Evolutionary conservation across 2,888 invertebrate genomes (phyloP), one percentile per base, ranked within the genome.

Genomic region (Aproaerema taeniolella): DNA sequence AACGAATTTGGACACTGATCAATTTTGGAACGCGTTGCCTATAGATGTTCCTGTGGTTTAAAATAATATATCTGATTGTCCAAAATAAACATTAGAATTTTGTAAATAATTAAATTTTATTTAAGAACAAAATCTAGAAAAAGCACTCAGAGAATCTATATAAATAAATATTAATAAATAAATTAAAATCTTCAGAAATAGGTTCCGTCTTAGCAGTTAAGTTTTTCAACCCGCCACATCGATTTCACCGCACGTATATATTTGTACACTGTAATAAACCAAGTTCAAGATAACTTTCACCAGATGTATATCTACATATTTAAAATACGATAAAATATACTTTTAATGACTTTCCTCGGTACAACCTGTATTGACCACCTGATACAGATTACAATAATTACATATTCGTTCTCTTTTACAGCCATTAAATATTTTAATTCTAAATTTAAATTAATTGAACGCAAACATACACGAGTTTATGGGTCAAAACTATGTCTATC

Each of bases 271-370:
- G 70, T 82, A 80, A 83, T 72, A 75, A 79, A 75, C 73, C 58
- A 63, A 75, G 75, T 73, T 66, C 63, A 68, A 73, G 65, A 68
- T 73, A 70, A 80, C 82, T 85, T 82, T 83, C 83, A 65, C 80
- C 70, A 75, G 81, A 85, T 83, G 66, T 70, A 67, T 81, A 83
- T 85, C 81, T 80, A 73, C 78, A 78, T 82, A 80, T 82, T 81
- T 81, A 77, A 83, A 85, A 81, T 61, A 61, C 73, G 74, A 85
- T 85, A 83, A 85, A 83, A 76, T 80, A 82, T 78, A 71, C 64
- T 79, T 77, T 85, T 85, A 83, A 86, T 75, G 83, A 58, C n/a
- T n/a, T n/a, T n/a, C n/a, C n/a, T n/a, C n/a, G n/a, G n/a, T n/a
- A n/a, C n/a, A 51, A 55, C 54, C 58, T 49, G 45, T 49, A 43